phyloP scores from a whole-genome alignment of 1,140 invertebrate genomes.

The Chironomus striatipennis region DNA sequence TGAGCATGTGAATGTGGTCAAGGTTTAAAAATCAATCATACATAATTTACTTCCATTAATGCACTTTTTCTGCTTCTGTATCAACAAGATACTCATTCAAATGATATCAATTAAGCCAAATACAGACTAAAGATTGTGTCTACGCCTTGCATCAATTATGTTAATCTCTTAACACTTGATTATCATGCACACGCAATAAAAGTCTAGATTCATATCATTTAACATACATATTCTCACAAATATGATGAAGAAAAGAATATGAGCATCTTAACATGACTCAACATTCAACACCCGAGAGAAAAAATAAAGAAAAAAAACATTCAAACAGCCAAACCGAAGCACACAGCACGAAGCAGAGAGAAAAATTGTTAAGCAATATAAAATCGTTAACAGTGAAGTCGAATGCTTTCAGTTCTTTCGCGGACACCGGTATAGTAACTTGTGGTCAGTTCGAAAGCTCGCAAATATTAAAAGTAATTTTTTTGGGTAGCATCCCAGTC shows the following conservation, averaged over 20 bases:
- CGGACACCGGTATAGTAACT: constrained; percentile 14
- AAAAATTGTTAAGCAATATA: constrained; percentile 19
- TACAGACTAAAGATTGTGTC: no score
- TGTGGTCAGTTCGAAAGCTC: neutral
- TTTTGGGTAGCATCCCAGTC: neutral
- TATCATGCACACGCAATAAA: neutral
- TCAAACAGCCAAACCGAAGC: neutral
- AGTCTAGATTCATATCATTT: neutral
- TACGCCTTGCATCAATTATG: no score
- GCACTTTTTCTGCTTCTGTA: no score
- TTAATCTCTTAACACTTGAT: neutral
- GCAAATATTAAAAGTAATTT: neutral
- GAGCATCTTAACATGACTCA: neutral
- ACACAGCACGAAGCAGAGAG: neutral
- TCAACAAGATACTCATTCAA: no score
- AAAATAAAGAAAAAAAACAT: neutral
- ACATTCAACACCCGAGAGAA: neutral
- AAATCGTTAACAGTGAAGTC: constrained; percentile 15
- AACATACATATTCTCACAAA: neutral
- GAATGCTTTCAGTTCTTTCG: constrained; percentile 23
- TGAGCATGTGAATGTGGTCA: no score
- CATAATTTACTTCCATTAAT: no score
- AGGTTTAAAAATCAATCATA: no score
- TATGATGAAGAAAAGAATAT: neutral
- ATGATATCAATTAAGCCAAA: no score